Conservation (phyloP, 2,888 invertebrate species). For the Lysandra bellargus region DNA sequence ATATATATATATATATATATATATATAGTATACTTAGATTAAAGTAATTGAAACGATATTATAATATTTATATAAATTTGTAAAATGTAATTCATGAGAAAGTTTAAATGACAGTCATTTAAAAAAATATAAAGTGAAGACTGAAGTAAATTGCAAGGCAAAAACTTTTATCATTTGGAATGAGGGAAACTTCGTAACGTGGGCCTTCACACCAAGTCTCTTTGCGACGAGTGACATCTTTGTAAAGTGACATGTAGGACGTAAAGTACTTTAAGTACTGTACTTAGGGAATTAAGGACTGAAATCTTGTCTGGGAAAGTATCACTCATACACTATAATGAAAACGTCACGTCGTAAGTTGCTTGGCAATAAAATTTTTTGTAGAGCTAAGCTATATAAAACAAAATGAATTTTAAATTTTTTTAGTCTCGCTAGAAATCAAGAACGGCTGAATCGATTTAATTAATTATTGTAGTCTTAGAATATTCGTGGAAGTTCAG, state of each 20-base stretch:
- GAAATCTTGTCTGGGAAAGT: neutral
- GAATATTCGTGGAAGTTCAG: no score
- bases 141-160: conserved; percentile 19
- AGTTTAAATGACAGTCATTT: conserved; percentile 1
- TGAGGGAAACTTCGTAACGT: conserved; percentile 22
- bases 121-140: neutral
- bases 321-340: neutral
- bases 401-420: no score
- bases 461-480: no score
- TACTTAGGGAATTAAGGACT: conserved; percentile 10
- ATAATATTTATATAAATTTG: no score
- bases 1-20: no score
- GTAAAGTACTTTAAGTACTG: neutral
- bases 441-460: no score
- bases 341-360: neutral
- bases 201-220: neutral
- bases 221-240: conserved; percentile 1
- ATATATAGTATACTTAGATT: no score
- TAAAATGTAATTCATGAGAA: no score
- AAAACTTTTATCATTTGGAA: conserved; percentile 18
- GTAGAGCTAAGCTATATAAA: no score
- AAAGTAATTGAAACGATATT: no score
- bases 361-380: neutral
- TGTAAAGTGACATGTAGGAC: neutral
- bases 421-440: no score